Base-by-base conservation (phyloP, 2,797 vertebrate species). In the Leucoraja ocellata region DNA sequence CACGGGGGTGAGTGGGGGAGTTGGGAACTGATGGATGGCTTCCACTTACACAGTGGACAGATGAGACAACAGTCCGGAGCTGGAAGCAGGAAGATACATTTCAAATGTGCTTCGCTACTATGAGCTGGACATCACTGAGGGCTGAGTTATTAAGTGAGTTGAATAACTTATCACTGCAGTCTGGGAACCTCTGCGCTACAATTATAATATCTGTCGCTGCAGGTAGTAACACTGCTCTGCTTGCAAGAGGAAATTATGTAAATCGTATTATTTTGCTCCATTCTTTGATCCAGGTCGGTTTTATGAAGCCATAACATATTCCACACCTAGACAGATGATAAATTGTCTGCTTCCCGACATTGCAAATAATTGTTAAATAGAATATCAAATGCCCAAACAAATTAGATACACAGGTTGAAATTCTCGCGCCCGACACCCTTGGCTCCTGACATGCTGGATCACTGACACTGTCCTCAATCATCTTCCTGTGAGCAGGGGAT, bases 21-120 rank as follows among this genome's bases (percentile, higher is more conserved):
- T 18, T 0, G n/a, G 16, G 68, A 91, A 73, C 88, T 39, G 68
- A 91, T 91, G 90, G 36, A 74, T 91, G 32, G 11, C 46, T 21
- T 74, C 90, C 68, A 46, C 68, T 91, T 54, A 73, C 32, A 74
- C 90, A 21, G 73, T 91, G 5, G 90, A 91, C 39, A 4, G 68
- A 73, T 74, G 36, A 74, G 36, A 10, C 36, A 54, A 91, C n/a
- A n/a, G 36, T 11, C 36, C 90, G 25, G 71, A 32, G 58, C 83
- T 32, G 4, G 28, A 46, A 46, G 88, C 65, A 91, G 88, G 88
- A 73, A 74, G 90, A 91, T 46, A 91, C 68, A 74, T 91, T 74
- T 54, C 86, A 74, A 25, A 4, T 39, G 25, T 32, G 32, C 32
- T 32, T 32, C 32, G 32, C 32, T 32, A 32, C 32, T 32, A 18